These are phyloP conservation scores for Alligator sinensis DNA, from an alignment of 2,113 vertebrate species.

Conservation along the genomic window DNA sequence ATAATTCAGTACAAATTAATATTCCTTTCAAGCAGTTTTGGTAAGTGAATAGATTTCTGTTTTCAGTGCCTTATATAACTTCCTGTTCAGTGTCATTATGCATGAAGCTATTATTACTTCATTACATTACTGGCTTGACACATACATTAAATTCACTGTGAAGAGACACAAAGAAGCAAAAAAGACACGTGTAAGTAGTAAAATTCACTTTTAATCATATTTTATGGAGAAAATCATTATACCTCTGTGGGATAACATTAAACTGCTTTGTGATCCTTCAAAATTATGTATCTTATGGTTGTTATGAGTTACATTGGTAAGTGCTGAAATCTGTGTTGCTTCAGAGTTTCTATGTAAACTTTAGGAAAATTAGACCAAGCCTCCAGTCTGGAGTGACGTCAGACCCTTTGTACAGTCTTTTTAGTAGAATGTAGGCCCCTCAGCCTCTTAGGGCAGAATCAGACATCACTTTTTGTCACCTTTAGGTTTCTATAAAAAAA, in stretches of 20 bases:
- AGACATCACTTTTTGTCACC: no score
- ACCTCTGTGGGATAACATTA: background rate
- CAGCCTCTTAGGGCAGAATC: no score
- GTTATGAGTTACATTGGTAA: background rate
- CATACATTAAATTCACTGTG: background rate
- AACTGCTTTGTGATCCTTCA: background rate
- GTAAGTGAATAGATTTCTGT: background rate
- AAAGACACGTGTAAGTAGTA: background rate
- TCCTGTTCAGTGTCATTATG: background rate
- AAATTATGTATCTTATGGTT: background rate
- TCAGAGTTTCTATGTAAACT: background rate
- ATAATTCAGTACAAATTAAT: background rate
- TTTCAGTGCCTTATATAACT: slow-evolving; percentile 17
- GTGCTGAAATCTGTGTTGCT: background rate
- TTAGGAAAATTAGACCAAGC: no score
- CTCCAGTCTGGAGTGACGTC: no score
- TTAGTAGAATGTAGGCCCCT: no score
- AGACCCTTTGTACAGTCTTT: no score
- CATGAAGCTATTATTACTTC: slow-evolving; percentile 35
- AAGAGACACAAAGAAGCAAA: slow-evolving; percentile 23
- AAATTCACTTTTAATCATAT: background rate
- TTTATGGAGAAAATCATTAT: background rate
- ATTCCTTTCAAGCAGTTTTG: background rate
- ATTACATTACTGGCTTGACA: background rate
- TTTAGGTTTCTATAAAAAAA: no score